Evolutionary conservation across 2,797 vertebrate genomes (phyloP).

Genomic region (Streptopelia turtur): DNA sequence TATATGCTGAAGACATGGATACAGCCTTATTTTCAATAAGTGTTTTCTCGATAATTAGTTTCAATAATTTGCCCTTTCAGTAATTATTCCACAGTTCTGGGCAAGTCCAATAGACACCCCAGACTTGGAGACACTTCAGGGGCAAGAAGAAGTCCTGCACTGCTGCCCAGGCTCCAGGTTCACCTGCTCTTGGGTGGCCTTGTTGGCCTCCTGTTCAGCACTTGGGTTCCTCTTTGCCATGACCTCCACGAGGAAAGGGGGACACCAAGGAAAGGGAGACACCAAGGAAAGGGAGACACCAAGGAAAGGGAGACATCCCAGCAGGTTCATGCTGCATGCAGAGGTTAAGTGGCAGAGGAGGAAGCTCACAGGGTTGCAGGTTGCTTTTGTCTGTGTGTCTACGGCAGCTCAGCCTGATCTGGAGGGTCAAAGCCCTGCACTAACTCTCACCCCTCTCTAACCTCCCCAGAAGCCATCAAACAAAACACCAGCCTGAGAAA

Average conservation of each 20-base stretch:
- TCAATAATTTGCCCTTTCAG: too few relatives aligned
- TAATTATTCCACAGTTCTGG: not conserved
- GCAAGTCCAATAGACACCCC: not conserved
- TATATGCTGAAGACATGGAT: too few relatives aligned
- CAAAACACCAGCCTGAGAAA: not conserved
- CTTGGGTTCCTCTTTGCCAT: fast-evolving
- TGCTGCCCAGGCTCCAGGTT: not conserved
- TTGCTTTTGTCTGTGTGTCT: too few relatives aligned
- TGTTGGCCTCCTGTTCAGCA: not conserved
- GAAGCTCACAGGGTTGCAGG: fast-evolving
- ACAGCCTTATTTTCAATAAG: too few relatives aligned
- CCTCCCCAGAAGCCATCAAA: not conserved
- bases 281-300: not conserved
- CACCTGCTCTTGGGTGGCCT: fast-evolving
- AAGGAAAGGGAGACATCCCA: not conserved
- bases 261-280: too few relatives aligned
- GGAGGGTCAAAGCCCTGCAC: not conserved
- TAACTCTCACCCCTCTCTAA: fast-evolving
- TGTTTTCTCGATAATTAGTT: too few relatives aligned
- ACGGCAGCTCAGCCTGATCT: not conserved
- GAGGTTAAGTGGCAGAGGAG: not conserved
- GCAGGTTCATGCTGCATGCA: not conserved
- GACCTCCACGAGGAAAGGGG: not conserved
- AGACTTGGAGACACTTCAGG: too few relatives aligned
- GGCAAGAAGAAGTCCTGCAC: not conserved